These are phyloP conservation scores for Drosophila nikananu DNA, from an alignment of 1,140 invertebrate species.

Conservation along the genomic window DNA sequence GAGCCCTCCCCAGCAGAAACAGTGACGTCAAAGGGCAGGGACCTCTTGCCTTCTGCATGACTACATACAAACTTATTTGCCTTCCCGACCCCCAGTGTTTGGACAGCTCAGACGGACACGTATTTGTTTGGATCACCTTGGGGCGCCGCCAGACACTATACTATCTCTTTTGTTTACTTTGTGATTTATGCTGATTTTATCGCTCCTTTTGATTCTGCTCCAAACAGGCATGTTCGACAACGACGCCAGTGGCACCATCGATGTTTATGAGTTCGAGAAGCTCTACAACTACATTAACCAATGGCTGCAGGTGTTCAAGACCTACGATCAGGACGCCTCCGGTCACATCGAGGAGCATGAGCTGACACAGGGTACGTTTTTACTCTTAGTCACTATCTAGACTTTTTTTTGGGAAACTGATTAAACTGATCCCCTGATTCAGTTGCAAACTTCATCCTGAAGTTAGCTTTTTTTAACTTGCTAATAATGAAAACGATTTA, in stretches of 20 bases:
- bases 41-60: constrained; percentile 5
- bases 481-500: too few relatives aligned
- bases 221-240: constrained; percentile 94
- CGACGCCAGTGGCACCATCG: constrained; percentile 94
- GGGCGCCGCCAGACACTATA: constrained; percentile 16
- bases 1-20: background rate
- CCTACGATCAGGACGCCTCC: constrained; percentile 93
- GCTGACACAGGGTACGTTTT: constrained; percentile 88
- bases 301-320: constrained; percentile 93
- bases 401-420: background rate
- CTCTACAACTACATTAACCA: constrained; percentile 96
- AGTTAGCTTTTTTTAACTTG: too few relatives aligned
- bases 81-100: constrained; percentile 3
- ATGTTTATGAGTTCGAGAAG: constrained; percentile 93
- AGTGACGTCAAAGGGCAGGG: constrained; percentile 10
- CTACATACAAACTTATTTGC: constrained; percentile 35
- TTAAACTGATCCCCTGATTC: too few relatives aligned
- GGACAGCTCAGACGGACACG: constrained; percentile 15
- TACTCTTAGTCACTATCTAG: background rate
- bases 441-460: too few relatives aligned
- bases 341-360: constrained; percentile 93
- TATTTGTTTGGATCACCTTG: constrained; percentile 37
- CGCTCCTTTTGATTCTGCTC: constrained; percentile 34
- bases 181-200: constrained; percentile 22
- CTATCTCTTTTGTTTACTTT: constrained; percentile 53